A percentile compares a stretch with the other conserved stretches of the same genome.
Conservation (phyloP, 2,113 vertebrate genomes). For the Hemichromis elongatus region DNA sequence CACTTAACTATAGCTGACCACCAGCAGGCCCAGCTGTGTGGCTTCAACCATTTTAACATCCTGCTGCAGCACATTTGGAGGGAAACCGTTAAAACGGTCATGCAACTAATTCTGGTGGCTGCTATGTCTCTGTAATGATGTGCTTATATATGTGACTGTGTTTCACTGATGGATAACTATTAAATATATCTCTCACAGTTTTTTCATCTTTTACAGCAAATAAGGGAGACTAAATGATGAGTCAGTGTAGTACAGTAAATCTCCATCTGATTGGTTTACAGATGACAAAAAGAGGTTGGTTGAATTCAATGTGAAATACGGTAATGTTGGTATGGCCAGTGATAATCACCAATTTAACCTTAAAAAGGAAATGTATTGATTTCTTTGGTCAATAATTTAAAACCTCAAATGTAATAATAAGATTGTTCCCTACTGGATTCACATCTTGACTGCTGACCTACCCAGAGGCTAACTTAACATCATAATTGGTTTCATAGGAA, state of each 20-base stretch:
- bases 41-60: slow-evolving; percentile 11
- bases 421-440: not conserved
- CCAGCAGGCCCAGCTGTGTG: slow-evolving; percentile 35
- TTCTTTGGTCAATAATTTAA: not conserved
- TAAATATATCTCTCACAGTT: not conserved
- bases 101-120: not conserved
- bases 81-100: not conserved
- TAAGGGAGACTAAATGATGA: not conserved
- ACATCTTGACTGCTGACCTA: not conserved
- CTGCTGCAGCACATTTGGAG: not conserved
- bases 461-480: not conserved
- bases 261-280: not conserved
- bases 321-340: not conserved
- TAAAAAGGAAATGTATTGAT: not conserved
- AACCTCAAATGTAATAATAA: not conserved
- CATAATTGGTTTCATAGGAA: not conserved
- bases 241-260: not conserved
- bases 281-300: not conserved
- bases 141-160: not conserved
- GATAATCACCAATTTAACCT: not conserved
- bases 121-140: not conserved
- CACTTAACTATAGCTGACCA: slow-evolving; percentile 39
- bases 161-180: not conserved
- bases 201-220: not conserved
- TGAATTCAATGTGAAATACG: not conserved